phyloP scores from a whole-genome alignment of 2,888 invertebrate genomes.

The Drosophila dives region DNA sequence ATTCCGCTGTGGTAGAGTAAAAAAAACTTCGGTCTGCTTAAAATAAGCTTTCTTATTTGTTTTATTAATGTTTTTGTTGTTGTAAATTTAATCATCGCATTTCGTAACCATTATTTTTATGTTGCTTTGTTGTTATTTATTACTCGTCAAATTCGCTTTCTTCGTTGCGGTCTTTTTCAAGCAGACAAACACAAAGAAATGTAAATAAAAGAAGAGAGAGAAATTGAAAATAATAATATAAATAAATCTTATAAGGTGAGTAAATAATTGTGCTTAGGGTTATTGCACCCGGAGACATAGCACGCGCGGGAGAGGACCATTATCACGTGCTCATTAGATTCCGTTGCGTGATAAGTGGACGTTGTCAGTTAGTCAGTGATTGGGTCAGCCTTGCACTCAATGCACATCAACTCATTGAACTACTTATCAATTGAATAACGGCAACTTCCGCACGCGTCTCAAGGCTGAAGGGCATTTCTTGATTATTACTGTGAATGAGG shows the following conservation, averaged over 20 bases:
- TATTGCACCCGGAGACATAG: constrained; percentile 55
- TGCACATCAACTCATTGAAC: constrained; percentile 26
- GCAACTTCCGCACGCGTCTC: constrained; percentile 30
- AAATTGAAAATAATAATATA: constrained; percentile 31
- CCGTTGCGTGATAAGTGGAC: constrained; percentile 28
- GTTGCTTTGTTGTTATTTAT: constrained; percentile 43
- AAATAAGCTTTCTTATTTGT: neutral
- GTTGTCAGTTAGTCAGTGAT: constrained; percentile 33
- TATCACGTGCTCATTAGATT: constrained; percentile 30
- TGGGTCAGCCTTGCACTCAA: constrained; percentile 11
- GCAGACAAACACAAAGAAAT: constrained; percentile 9
- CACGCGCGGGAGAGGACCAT: constrained; percentile 18
- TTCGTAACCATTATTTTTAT: constrained; percentile 54
- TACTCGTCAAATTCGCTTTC: constrained; percentile 59
- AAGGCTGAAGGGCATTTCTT: constrained; percentile 10
- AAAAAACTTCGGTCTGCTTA: neutral
- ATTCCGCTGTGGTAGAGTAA: neutral
- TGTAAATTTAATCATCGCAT: constrained; percentile 61
- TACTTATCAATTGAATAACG: constrained; percentile 15
- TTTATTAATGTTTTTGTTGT: constrained; percentile 18
- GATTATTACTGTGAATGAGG: constrained; percentile 13
- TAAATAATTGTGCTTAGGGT: constrained; percentile 53
- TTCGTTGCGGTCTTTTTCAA: constrained; percentile 26
- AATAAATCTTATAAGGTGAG: constrained; percentile 30
- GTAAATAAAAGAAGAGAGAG: constrained; percentile 19